phyloP scores from a whole-genome alignment of 2,113 vertebrate species.

The Sapayoa aenigma region DNA sequence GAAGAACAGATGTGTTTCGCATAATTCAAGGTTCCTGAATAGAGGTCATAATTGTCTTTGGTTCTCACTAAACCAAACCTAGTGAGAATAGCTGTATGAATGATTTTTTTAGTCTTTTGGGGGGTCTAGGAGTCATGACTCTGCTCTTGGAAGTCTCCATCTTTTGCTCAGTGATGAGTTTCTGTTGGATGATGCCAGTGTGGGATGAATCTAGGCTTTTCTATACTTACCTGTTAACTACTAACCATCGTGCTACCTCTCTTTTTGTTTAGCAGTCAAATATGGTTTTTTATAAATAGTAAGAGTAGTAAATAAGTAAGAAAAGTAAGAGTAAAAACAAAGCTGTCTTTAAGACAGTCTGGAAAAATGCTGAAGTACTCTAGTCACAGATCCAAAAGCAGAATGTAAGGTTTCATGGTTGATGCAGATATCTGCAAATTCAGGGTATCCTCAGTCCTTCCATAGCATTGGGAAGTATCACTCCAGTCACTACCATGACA shows the following conservation, averaged over 20 bases:
- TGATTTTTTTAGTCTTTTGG: background rate
- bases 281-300: background rate
- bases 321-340: background rate
- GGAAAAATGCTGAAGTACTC: background rate
- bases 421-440: background rate
- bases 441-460: background rate
- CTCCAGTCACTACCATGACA: background rate
- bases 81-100: rapidly evolving
- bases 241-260: background rate
- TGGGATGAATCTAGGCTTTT: background rate
- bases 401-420: background rate
- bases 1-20: background rate
- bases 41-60: background rate
- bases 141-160: background rate
- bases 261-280: background rate
- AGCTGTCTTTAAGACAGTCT: background rate
- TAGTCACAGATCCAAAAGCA: background rate
- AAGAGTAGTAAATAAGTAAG: background rate
- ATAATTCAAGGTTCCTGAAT: background rate
- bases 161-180: background rate
- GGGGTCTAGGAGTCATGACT: background rate
- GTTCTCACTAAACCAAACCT: background rate
- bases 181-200: background rate
- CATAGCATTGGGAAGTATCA: background rate
- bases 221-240: background rate